Evolutionary conservation across 2,888 invertebrate species (phyloP), one percentile per base, ranked within the genome.

Genomic region (Idaea aversata): DNA sequence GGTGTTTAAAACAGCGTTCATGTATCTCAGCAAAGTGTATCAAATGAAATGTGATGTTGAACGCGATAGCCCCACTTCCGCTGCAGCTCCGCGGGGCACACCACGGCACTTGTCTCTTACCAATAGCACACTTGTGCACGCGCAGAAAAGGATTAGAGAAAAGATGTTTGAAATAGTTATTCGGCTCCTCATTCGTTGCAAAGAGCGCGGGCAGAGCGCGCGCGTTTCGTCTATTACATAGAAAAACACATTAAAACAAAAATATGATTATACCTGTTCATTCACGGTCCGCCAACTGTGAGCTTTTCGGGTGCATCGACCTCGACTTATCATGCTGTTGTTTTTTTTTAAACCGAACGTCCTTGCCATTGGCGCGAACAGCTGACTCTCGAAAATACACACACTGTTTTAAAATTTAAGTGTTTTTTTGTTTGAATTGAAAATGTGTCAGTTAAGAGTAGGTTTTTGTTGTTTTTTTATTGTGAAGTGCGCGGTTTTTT

Each of bases 151-250:
- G 88, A 88, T 89, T 89, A 90, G 89, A 90, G 89, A 88, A 88
- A 88, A 90, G 87, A 89, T 89, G 83, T 88, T 91, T 91, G 91
- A 88, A 91, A 91, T 90, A 91, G 90, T 91, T 91, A 89, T 90
- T 83, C 76, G 84, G 73, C 86, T 87, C 86, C 87, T 90, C 92
- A 93, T 91, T 93, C 91, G 92, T 81, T 78, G 89, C 81, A 79
- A 85, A 81, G 92, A 80, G 76, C 80, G 87, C 90, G 87, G 77
- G 77, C 81, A 69, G 88, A 80, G 86, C 90, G 90, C 89, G 86
- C 91, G 90, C 70, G 69, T 72, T 71, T 70, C 72, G 69, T 72
- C 67, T 69, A 72, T 66, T n/a, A 36, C 47, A 47, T 47, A 57
- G 47, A 47, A 62, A 62, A 62, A 38, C 67, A 25, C 60, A 61